Base-by-base conservation (phyloP, 2,888 invertebrate genomes). In the Prionchulus punctatus region DNA sequence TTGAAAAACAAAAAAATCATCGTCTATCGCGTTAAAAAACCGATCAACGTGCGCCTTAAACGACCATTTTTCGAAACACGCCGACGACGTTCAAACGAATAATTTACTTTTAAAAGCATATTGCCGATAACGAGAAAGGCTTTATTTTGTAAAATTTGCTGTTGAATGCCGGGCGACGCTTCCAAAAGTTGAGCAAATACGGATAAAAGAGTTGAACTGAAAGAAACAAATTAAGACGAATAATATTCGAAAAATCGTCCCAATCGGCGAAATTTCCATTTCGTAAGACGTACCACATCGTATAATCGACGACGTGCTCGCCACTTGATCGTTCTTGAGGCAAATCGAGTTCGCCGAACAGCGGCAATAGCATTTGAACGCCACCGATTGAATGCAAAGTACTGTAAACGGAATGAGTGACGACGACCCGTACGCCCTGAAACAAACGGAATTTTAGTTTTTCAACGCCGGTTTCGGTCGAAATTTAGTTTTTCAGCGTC, bases 351-450 rank as follows among this genome's bases (percentile, higher is more conserved):
- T 98, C 96, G 30, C 91, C 87, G 77, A 98, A 96, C 67, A 98
- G 79, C 61, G 98, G 96, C 76, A 96, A 92, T 63, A 98, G 79
- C 69, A 96, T 74, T 67, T 76, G 75, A 70, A 98, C 91, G 60
- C 98, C 98, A 61, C 98, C 98, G 70, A 99, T 87, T 56, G 96
- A 96, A 77, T 98, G 96, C 67, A 98, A 79, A 36, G 96, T 94
- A 76, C 90, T 90, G 79, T 96, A 92, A 77, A 98, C 94, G 71
- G 94, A 94, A 78, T 94, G 90, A 60, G 98, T 98, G 71, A 94
- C 86, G 69, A 99, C 91, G 66, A 98, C 94, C 79, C 94, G 94
- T 67, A 98, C 96, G 73, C 94, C 94, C 90, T 92, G 77, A 31
- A 78, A 77, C 53, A 60, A 57, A 43, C 59, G 18, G 12, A 18